phyloP scores from a whole-genome alignment of 2,113 vertebrate species.

The Callionymus lyra region DNA sequence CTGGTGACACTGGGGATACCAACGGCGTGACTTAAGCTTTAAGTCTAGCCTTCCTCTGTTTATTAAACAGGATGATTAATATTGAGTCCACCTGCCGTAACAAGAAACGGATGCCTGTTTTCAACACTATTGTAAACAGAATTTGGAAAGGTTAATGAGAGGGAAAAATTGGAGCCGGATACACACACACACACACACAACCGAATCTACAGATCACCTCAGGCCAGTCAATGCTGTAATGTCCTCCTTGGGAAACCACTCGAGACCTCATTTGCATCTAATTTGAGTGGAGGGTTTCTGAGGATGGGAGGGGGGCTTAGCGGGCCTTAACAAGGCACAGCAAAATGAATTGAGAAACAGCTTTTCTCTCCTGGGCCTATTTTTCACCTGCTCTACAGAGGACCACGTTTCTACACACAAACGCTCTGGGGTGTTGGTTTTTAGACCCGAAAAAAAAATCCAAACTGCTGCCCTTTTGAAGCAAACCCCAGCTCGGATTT shows the following conservation, averaged over 20 bases:
- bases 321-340: slow-evolving; percentile 42
- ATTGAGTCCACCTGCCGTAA: not conserved
- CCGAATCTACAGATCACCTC: slow-evolving; percentile 42
- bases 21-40: too few relatives aligned
- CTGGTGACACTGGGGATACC: too few relatives aligned
- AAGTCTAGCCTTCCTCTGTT: slow-evolving; percentile 2
- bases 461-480: slow-evolving; percentile 30
- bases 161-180: not conserved
- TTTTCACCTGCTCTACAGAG: slow-evolving; percentile 51
- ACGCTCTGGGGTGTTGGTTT: slow-evolving; percentile 27
- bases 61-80: slow-evolving; percentile 2
- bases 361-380: slow-evolving; percentile 50
- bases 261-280: slow-evolving; percentile 66
- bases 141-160: slow-evolving; percentile 51
- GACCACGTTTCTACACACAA: slow-evolving; percentile 2
- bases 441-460: slow-evolving; percentile 29
- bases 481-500: slow-evolving; percentile 17
- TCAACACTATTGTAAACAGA: slow-evolving; percentile 29
- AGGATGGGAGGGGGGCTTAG: slow-evolving; percentile 17
- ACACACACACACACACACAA: slow-evolving; percentile 13
- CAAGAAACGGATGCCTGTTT: slow-evolving; percentile 3
- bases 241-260: slow-evolving; percentile 59
- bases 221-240: slow-evolving; percentile 49
- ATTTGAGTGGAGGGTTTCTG: slow-evolving; percentile 52
- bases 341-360: slow-evolving; percentile 43